A percentile compares a stretch with the other conserved stretches of the same genome.
Evolutionary conservation across 2,797 vertebrate genomes (phyloP).

Genomic region (Siniperca undulata): DNA sequence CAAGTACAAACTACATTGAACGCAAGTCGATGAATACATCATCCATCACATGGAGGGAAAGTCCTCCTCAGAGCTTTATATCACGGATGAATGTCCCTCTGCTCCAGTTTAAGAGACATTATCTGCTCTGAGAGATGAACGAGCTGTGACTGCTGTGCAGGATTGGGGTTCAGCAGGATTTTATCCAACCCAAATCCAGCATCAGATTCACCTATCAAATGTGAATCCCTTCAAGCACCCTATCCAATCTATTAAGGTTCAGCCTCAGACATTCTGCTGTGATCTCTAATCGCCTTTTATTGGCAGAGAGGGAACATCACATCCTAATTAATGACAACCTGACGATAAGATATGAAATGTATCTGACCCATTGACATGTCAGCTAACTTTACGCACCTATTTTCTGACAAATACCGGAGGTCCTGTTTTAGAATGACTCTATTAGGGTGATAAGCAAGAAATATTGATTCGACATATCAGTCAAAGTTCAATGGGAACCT

Average conservation of each 20-base stretch:
- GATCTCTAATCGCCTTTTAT: no score
- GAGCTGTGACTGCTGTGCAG: background rate
- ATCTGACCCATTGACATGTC: background rate
- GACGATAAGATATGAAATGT: background rate
- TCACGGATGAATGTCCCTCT: constrained; percentile 8
- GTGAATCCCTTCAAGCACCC: background rate
- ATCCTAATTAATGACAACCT: background rate
- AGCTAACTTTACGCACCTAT: background rate
- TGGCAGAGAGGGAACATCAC: background rate
- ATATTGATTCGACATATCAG: background rate
- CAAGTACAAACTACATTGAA: constrained; percentile 26
- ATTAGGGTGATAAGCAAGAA: background rate
- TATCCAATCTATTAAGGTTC: background rate
- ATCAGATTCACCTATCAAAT: background rate
- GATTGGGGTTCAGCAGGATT: background rate
- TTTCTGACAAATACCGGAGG: background rate
- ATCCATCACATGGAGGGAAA: constrained; percentile 12
- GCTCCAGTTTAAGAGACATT: constrained; percentile 31
- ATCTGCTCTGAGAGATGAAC: constrained; percentile 6
- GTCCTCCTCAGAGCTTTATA: constrained; percentile 18
- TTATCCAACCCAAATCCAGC: constrained; percentile 4
- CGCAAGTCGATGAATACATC: constrained; percentile 14
- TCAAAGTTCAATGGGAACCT: background rate
- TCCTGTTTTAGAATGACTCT: background rate
- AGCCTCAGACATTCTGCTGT: no score